Evolutionary conservation across 2,888 invertebrate genomes (phyloP), one percentile per base, ranked within the genome.

Genomic region (Drosophila quinaria): DNA sequence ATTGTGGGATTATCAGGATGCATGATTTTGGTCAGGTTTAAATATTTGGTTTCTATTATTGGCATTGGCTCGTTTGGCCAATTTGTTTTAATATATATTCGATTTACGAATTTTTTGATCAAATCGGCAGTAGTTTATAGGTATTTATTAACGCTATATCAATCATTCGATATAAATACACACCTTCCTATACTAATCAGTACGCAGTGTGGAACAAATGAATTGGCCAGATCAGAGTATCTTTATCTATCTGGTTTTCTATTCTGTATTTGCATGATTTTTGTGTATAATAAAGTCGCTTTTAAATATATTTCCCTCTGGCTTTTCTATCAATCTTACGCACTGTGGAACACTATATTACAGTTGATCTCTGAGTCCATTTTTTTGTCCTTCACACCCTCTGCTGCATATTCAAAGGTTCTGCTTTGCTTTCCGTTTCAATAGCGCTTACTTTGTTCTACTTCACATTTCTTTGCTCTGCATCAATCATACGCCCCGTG

Each of bases 41-140:
- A 22, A 44, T 54, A 60, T 19, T 49, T 31, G 44, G 50, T 19
- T 74, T 54, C 25, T 74, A 50, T 52, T 58, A 41, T 54, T 56
- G 35, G 17, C 50, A 25, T 39, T 35, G 44, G 50, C 15, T 29
- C 17, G 10, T 37, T 15, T 35, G 13, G 25, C 15, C 9, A 15
- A 37, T 39, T 59, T 42, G 51, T 39, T 52, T 37, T 17, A 22
- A 46, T 51, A 52, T 41, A 17, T 39, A 52, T 52, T 5, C 4
- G 22, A 33, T 22, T 42, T 42, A 8, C 19, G 2, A 22, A 19
- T 19, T 2, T 9, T 19, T 37, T 15, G 25, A 35, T 51, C 5
- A 25, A 19, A 51, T 13, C 22, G 6, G 2, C 19, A 1, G 13
- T 13, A 19, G 1, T 17, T 41, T 8, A 15, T 8, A 39, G 5